Base-by-base conservation (phyloP, 2,797 vertebrate species). In the Karalla daura region DNA sequence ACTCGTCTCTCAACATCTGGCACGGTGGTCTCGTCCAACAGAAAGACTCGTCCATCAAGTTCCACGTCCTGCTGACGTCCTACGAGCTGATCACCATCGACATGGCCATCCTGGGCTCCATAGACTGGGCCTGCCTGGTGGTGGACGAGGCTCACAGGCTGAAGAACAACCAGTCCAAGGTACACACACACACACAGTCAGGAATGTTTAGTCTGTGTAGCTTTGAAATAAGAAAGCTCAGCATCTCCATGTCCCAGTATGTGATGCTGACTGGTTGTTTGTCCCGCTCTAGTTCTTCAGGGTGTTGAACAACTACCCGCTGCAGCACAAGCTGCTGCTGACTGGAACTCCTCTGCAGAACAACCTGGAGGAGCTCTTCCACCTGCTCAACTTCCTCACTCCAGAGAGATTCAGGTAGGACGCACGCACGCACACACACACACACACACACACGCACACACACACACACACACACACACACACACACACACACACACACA, bases 81-180 rank as follows among this genome's bases (percentile, higher is more conserved):
- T 98, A 99, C 33, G 97, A 98, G 89, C 83, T 99, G 88, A 98
- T 98, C 86, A 99, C 97, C 77, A 98, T 99, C 35, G 98, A 99
- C 83, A 98, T 95, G 95, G 97, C 97, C 17, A 93, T 96, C 63
- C 86, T 99, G 53, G 97, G 97, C 51, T 98, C 97, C 70, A 98
- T 99, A n/a, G 96, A 98, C 85, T 99, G 97, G 97, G 97, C 97
- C 63, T 97, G 97, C 75, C 94, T 99, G 72, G 96, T 99, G 40
- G 97, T 99, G 84, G 98, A 99, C 23, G 98, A 99, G 90, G 98
- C 98, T 39, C 98, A 99, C 89, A 90, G 98, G 25, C 94, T 99
- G 69, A 99, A 99, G 84, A 99, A 99, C 90, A 99, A 99, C 85
- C 97, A 99, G 84, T 98, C 96, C 21, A 99, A 99, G 95, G 97